Evolutionary conservation across 2,888 invertebrate species (phyloP).

Genomic region (Chaetogeoica ovagalla): DNA sequence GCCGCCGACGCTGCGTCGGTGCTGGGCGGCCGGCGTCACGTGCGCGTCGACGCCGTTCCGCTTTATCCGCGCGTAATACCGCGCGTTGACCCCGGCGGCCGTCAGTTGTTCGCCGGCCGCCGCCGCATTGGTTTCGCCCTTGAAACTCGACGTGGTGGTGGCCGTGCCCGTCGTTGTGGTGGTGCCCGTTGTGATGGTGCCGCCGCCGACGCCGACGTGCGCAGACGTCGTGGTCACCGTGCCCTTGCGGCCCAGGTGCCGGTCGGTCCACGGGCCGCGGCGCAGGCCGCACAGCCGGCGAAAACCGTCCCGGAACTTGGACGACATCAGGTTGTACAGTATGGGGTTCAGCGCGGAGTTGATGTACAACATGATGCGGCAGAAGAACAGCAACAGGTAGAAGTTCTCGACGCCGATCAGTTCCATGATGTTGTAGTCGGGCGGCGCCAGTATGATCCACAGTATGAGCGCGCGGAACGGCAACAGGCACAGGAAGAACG

Average conservation of each 20-base stretch:
- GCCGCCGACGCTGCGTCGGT: slow-evolving; percentile 17
- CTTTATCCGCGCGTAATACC: slow-evolving; percentile 53
- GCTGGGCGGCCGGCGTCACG: slow-evolving; percentile 49
- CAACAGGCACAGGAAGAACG: slow-evolving; percentile 86
- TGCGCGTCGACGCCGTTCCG: slow-evolving; percentile 56
- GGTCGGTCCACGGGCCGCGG: slow-evolving; percentile 61
- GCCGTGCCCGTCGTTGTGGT: slow-evolving; percentile 29
- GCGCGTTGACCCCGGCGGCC: slow-evolving; percentile 36
- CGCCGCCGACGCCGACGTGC: slow-evolving; percentile 58
- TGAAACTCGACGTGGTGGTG: no score
- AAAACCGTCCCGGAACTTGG: slow-evolving; percentile 84
- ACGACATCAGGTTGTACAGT: slow-evolving; percentile 87
- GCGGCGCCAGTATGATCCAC: slow-evolving; percentile 77
- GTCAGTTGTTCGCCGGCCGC: slow-evolving; percentile 17
- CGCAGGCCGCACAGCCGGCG: slow-evolving; percentile 72
- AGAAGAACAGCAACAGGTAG: slow-evolving; percentile 80
- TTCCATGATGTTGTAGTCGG: slow-evolving; percentile 67
- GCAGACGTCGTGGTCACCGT: slow-evolving; percentile 71
- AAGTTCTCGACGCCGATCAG: slow-evolving; percentile 79
- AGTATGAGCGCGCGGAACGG: slow-evolving; percentile 86
- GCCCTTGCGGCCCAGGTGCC: slow-evolving; percentile 66
- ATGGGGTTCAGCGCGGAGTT: slow-evolving; percentile 91
- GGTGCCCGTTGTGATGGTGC: slow-evolving; percentile 55
- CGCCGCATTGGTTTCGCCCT: no score
- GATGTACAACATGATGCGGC: slow-evolving; percentile 82